phyloP scores from a whole-genome alignment of 1,140 invertebrate genomes.

The Ostrea denselamellosa region DNA sequence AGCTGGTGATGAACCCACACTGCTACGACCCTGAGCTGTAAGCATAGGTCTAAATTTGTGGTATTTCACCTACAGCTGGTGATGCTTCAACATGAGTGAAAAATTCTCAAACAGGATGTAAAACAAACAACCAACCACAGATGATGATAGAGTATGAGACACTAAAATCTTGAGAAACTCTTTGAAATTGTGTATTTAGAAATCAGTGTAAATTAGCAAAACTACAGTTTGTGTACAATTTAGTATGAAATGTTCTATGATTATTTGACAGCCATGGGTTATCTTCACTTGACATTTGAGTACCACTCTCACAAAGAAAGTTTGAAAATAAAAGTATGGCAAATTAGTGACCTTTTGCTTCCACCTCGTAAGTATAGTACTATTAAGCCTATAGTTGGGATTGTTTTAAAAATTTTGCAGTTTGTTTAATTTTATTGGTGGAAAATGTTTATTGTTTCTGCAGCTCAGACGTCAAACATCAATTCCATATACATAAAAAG shows the following conservation, averaged over 20 bases:
- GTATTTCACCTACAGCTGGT: no score
- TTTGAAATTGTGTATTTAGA: no score
- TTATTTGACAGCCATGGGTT: conserved; percentile 68
- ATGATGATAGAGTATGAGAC: no score
- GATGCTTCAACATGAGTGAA: no score
- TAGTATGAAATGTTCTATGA: neutral
- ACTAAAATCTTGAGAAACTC: no score
- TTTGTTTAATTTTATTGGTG: neutral
- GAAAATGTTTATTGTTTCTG: conserved; percentile 41
- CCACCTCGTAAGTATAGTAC: conserved; percentile 71
- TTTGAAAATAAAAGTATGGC: conserved; percentile 75
- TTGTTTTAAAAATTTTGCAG: no score
- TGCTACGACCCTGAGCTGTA: no score
- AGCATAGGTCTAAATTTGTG: no score
- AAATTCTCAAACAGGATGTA: no score
- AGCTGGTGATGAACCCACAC: no score
- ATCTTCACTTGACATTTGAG: conserved; percentile 76
- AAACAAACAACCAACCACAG: no score
- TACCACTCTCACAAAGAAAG: conserved; percentile 71
- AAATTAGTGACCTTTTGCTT: conserved; percentile 72
- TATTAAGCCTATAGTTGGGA: neutral
- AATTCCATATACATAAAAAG: conserved; percentile 73
- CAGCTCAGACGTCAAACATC: conserved; percentile 75
- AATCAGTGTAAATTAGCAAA: no score
- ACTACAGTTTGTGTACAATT: neutral